Conservation (phyloP, 2,888 invertebrate genomes). For the Drosophila mayaguana region DNA sequence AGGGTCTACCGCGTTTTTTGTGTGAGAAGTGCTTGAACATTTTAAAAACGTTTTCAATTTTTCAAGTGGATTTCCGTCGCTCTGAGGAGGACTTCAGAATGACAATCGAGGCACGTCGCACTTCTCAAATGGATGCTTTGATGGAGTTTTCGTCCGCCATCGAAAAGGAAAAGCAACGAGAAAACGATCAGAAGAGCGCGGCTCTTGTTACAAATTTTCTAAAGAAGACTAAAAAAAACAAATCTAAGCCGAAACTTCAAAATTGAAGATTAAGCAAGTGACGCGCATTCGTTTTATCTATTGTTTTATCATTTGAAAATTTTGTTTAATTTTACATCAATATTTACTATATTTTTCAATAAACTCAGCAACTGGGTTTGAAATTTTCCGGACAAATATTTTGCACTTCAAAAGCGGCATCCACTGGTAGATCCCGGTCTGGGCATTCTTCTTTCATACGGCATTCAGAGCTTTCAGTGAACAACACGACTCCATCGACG, state of each 20-base stretch:
- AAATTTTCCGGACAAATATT: slow-evolving; percentile 44
- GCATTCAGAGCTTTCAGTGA: slow-evolving; percentile 17
- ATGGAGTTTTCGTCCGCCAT: slow-evolving; percentile 33
- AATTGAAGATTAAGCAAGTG: slow-evolving; percentile 7
- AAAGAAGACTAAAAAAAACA: slow-evolving; percentile 38
- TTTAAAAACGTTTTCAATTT: slow-evolving; percentile 41
- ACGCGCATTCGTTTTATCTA: slow-evolving; percentile 8
- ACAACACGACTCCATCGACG: slow-evolving; percentile 35
- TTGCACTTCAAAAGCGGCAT: background rate
- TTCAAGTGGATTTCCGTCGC: slow-evolving; percentile 52
- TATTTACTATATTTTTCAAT: background rate
- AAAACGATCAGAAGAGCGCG: slow-evolving; percentile 32
- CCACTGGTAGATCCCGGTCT: background rate
- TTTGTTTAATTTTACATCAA: background rate
- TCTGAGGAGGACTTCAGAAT: slow-evolving; percentile 48
- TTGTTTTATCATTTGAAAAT: background rate
- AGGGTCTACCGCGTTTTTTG: slow-evolving; percentile 47
- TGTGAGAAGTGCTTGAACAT: slow-evolving; percentile 40
- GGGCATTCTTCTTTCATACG: background rate
- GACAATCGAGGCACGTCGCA: slow-evolving; percentile 25
- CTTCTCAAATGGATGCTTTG: slow-evolving; percentile 31
- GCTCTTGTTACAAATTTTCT: slow-evolving; percentile 27
- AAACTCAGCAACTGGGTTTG: slow-evolving; percentile 48
- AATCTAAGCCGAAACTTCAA: slow-evolving; percentile 27
- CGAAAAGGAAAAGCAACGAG: slow-evolving; percentile 29